These are phyloP conservation scores for Habroteleia sp. DNA, from an alignment of 2,888 invertebrate species.

Conservation along the genomic window DNA sequence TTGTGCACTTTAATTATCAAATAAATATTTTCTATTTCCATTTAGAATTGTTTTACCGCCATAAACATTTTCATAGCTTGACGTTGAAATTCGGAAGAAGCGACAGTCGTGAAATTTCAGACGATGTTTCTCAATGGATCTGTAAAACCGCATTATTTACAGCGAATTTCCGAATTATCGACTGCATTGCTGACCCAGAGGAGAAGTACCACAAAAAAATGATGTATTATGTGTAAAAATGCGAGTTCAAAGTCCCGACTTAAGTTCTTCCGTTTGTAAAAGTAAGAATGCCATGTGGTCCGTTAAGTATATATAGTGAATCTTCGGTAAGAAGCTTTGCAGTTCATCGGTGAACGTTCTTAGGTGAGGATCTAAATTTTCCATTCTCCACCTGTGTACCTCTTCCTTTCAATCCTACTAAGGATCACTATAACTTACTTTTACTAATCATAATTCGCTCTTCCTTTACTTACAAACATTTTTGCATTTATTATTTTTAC, in stretches of 20 bases:
- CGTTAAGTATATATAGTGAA: conserved; percentile 80
- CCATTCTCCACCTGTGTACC: conserved; percentile 5
- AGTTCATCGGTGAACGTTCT: conserved; percentile 77
- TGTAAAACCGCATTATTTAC: background rate
- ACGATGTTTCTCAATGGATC: background rate
- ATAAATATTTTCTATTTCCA: background rate
- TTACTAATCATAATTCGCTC: too few species aligned
- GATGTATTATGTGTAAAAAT: conserved; percentile 54
- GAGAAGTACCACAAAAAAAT: conserved; percentile 20
- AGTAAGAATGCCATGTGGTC: conserved; percentile 63
- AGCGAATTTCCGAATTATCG: conserved; percentile 6
- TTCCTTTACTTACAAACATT: too few species aligned
- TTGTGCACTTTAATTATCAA: conserved; percentile 3
- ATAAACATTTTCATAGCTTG: conserved; percentile 14
- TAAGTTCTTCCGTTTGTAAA: conserved; percentile 62
- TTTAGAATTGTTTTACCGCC: background rate
- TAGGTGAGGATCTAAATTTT: conserved; percentile 71
- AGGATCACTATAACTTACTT: too few species aligned
- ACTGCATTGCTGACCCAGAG: conserved; percentile 5
- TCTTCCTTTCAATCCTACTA: too few species aligned
- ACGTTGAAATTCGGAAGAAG: background rate
- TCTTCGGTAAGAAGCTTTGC: conserved; percentile 71
- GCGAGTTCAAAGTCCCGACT: conserved; percentile 48
- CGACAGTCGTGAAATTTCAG: background rate
- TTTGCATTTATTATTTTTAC: too few species aligned